A percentile compares a stretch with the other conserved stretches of the same genome.
Conservation (phyloP, 2,113 vertebrate genomes). For the Brachirus orientalis region DNA sequence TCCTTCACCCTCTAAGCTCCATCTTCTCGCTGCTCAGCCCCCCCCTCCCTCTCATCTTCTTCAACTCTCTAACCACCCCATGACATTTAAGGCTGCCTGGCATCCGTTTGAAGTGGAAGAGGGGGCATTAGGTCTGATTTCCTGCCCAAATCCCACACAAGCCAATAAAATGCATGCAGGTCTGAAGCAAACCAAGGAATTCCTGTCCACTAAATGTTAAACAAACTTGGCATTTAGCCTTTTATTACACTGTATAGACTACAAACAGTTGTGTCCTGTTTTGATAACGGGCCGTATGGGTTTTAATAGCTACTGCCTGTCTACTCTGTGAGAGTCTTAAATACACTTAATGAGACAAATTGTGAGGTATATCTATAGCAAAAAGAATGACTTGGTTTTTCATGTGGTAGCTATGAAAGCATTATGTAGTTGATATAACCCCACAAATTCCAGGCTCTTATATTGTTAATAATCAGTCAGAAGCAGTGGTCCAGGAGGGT, state of each 20-base stretch:
- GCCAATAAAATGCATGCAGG: slow-evolving; percentile 78
- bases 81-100: slow-evolving; percentile 82
- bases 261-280: slow-evolving; percentile 2
- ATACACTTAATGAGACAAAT: slow-evolving; percentile 14
- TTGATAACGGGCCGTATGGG: slow-evolving; percentile 10
- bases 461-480: slow-evolving; percentile 62
- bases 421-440: slow-evolving; percentile 21
- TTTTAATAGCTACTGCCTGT: background rate
- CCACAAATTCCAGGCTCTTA: slow-evolving; percentile 31
- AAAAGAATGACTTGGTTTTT: too few species aligned
- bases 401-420: background rate
- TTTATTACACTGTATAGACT: slow-evolving; percentile 28
- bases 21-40: slow-evolving; percentile 45
- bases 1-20: slow-evolving; percentile 28
- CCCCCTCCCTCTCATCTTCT: slow-evolving; percentile 39
- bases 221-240: slow-evolving; percentile 66
- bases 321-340: slow-evolving; percentile 2
- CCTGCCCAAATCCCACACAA: slow-evolving; percentile 82
- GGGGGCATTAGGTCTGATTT: slow-evolving; percentile 83
- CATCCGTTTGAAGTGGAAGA: slow-evolving; percentile 82
- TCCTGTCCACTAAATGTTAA: slow-evolving; percentile 64
- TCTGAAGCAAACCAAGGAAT: slow-evolving; percentile 75
- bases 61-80: slow-evolving; percentile 74
- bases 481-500: slow-evolving; percentile 44
- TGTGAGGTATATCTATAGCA: too few species aligned